Percentiles rank a stretch among this genome's conserved stretches.
Evolutionary conservation across 2,888 invertebrate species (phyloP).

Genomic region (Tetheella fluctuosa): DNA sequence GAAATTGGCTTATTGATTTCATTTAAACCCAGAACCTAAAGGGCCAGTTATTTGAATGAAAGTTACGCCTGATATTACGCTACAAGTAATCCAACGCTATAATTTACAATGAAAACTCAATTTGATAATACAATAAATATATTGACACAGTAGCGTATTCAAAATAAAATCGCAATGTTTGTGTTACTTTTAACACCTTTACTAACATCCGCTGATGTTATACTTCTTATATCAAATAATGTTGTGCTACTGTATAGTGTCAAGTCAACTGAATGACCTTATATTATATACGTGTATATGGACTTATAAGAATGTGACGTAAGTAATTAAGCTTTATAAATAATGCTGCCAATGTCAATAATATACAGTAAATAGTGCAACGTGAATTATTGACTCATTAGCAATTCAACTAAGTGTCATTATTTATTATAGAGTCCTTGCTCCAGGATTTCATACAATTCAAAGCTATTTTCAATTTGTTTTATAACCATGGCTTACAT

Average conservation of each 20-base stretch:
- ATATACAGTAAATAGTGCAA: neutral
- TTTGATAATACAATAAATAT: neutral
- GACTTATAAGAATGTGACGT: neutral
- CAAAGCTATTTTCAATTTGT: neutral
- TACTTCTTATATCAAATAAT: neutral
- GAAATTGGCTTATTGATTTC: neutral
- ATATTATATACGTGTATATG: neutral
- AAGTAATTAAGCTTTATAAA: neutral
- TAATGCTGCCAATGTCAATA: neutral
- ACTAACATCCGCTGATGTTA: neutral
- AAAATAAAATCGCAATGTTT: neutral
- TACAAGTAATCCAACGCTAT: neutral
- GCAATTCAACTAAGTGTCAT: neutral
- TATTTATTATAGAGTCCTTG: neutral
- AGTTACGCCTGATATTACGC: neutral
- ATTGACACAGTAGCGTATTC: neutral
- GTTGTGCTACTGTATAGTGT: too few relatives aligned
- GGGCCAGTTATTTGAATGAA: neutral
- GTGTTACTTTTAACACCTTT: neutral
- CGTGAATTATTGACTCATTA: neutral
- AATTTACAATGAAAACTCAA: neutral
- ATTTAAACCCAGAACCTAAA: neutral
- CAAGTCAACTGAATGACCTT: too few relatives aligned
- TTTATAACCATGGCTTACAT: neutral
- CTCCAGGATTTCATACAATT: neutral